A percentile compares a stretch with the other conserved stretches of the same genome.
Conservation (phyloP, 2,113 vertebrate species). For the Brevimyrus niger region DNA sequence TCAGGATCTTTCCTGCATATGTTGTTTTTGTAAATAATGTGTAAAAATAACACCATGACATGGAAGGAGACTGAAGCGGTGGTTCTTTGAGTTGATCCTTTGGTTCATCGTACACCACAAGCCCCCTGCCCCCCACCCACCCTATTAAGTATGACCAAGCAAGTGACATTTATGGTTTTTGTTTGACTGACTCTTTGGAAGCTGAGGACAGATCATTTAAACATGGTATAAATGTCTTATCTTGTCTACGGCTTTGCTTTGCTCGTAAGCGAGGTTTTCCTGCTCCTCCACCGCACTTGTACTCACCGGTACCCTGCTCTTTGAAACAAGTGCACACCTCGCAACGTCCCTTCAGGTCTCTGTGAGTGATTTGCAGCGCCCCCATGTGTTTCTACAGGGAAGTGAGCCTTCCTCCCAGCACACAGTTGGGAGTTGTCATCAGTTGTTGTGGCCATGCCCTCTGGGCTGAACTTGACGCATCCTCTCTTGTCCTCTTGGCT, state of each 20-base stretch:
- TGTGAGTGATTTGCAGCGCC: not conserved
- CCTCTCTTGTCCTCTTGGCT: not conserved
- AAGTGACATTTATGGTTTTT: slow-evolving; percentile 45
- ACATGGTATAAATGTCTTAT: not conserved
- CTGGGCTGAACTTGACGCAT: not conserved
- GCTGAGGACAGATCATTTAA: not conserved
- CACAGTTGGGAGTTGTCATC: too few species aligned
- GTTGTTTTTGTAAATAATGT: slow-evolving; percentile 16
- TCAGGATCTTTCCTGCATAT: not conserved
- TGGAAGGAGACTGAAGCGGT: not conserved
- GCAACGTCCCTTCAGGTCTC: not conserved
- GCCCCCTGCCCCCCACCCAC: not conserved
- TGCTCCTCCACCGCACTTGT: not conserved
- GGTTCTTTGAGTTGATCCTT: not conserved
- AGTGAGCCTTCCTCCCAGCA: not conserved
- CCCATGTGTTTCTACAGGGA: not conserved
- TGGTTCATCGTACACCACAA: slow-evolving; percentile 14
- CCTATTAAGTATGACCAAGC: slow-evolving; percentile 66
- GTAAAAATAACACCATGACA: not conserved
- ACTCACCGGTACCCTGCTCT: not conserved
- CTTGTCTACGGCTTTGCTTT: not conserved
- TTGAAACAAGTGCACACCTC: not conserved
- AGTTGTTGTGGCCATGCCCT: not conserved
- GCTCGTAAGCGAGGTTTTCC: not conserved
- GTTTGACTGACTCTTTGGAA: slow-evolving; percentile 26